Evolutionary conservation across 1,140 invertebrate genomes (phyloP).

Genomic region (Chionoecetes opilio): DNA sequence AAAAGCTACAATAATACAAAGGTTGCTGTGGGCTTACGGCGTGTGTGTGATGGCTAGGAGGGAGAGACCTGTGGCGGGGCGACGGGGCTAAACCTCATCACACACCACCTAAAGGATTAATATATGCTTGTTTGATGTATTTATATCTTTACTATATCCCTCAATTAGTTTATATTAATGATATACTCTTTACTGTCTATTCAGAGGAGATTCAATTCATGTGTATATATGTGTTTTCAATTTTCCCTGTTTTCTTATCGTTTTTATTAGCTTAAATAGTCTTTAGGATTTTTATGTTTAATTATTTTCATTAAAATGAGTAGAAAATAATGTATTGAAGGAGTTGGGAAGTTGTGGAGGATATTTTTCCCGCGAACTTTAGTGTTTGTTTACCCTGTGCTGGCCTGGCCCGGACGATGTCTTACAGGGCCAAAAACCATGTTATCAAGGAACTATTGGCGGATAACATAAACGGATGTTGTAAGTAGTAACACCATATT

Average conservation of each 20-base stretch:
- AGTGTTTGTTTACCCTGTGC: constrained; percentile 5
- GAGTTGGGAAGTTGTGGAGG: neutral
- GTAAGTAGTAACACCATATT: neutral
- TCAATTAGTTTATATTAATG: no score
- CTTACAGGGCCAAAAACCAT: neutral
- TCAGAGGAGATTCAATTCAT: no score
- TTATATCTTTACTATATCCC: no score
- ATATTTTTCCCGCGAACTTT: neutral
- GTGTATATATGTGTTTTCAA: no score
- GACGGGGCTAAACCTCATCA: no score
- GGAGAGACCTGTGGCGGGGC: constrained; percentile 54
- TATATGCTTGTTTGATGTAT: no score
- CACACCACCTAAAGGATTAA: no score
- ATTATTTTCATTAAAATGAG: neutral
- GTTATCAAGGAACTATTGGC: neutral
- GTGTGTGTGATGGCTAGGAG: neutral
- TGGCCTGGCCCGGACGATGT: neutral
- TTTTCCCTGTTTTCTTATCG: no score
- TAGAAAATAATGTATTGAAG: neutral
- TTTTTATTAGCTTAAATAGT: no score
- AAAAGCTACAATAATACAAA: neutral
- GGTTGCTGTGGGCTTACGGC: neutral
- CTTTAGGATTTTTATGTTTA: no score
- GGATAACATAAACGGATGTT: neutral
- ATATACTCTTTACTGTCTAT: no score